Evolutionary conservation across 2,888 invertebrate species (phyloP).

Genomic region (Drosophila rellima): DNA sequence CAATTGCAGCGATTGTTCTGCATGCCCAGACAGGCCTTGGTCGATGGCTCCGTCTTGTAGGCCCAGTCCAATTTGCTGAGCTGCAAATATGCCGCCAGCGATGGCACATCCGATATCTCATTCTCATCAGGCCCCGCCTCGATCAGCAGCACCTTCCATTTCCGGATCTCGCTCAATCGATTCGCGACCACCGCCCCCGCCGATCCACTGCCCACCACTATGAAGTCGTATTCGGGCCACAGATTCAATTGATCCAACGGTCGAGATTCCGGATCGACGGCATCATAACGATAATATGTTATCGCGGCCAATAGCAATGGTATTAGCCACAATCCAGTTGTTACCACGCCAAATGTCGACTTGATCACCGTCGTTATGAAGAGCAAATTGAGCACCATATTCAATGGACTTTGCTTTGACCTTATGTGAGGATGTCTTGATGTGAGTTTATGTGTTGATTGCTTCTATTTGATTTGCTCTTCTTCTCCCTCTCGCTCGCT

Average conservation of each 20-base stretch:
- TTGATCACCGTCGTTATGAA: constrained; percentile 92
- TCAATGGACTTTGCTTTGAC: too few species aligned
- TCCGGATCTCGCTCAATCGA: constrained; percentile 91
- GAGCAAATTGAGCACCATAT: constrained; percentile 91
- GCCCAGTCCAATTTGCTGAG: constrained; percentile 95
- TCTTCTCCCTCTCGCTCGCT: constrained; percentile 34
- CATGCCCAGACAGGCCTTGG: constrained; percentile 93
- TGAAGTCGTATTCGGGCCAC: constrained; percentile 92
- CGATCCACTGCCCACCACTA: constrained; percentile 94
- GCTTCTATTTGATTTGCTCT: too few species aligned
- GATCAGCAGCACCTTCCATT: constrained; percentile 92
- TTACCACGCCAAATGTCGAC: constrained; percentile 90
- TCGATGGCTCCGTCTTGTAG: constrained; percentile 94
- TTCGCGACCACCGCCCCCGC: constrained; percentile 96
- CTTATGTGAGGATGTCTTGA: too few species aligned
- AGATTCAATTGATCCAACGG: constrained; percentile 90
- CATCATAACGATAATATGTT: constrained; percentile 92
- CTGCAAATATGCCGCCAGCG: constrained; percentile 94
- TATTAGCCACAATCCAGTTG: constrained; percentile 93
- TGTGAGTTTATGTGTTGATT: too few species aligned
- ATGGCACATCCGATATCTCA: constrained; percentile 95
- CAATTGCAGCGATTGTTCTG: constrained; percentile 93
- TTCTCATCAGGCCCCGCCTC: constrained; percentile 96
- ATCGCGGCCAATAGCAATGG: constrained; percentile 93
- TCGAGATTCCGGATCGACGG: constrained; percentile 92